These are phyloP conservation scores for Lepidurus couesii DNA, from an alignment of 1,140 invertebrate species.

Conservation along the genomic window DNA sequence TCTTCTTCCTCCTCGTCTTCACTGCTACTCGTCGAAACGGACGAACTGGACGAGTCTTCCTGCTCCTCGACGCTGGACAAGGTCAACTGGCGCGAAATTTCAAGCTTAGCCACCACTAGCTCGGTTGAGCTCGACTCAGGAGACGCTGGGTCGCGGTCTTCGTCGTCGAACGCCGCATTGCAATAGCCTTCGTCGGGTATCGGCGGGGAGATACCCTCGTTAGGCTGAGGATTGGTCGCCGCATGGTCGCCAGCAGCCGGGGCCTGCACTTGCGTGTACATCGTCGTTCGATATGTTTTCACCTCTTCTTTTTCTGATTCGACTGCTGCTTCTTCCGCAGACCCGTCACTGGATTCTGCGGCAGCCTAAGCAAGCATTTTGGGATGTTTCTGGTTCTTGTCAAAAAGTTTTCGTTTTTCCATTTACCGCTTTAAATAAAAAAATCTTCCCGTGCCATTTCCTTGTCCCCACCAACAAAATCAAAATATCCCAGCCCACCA, in stretches of 20 bases:
- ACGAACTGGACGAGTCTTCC: not conserved
- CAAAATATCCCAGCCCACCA: constrained; percentile 12
- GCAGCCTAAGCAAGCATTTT: constrained; percentile 9
- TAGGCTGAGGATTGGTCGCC: constrained; percentile 7
- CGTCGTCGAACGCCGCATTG: constrained; percentile 46
- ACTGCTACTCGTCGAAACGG: constrained; percentile 8
- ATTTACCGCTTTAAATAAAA: not conserved
- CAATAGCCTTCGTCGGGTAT: constrained; percentile 42
- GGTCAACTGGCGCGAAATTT: constrained; percentile 25
- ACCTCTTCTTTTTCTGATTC: not conserved
- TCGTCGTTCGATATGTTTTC: constrained; percentile 2
- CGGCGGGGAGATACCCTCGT: constrained; percentile 25
- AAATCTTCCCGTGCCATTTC: not conserved
- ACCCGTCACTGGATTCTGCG: not conserved
- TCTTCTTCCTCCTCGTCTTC: constrained; percentile 31
- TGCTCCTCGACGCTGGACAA: not conserved
- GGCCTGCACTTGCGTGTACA: constrained; percentile 14
- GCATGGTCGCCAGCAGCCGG: not conserved
- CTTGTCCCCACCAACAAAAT: not conserved
- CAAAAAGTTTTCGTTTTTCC: not conserved
- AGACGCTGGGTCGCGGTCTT: constrained; percentile 37
- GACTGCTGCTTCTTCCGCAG: not conserved
- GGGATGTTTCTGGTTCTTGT: not conserved
- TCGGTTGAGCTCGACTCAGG: not conserved
- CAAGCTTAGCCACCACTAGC: not conserved